A percentile compares a stretch with the other conserved stretches of the same genome.
Evolutionary conservation across 2,888 invertebrate genomes (phyloP).

Genomic region (Limnephilus auricula): DNA sequence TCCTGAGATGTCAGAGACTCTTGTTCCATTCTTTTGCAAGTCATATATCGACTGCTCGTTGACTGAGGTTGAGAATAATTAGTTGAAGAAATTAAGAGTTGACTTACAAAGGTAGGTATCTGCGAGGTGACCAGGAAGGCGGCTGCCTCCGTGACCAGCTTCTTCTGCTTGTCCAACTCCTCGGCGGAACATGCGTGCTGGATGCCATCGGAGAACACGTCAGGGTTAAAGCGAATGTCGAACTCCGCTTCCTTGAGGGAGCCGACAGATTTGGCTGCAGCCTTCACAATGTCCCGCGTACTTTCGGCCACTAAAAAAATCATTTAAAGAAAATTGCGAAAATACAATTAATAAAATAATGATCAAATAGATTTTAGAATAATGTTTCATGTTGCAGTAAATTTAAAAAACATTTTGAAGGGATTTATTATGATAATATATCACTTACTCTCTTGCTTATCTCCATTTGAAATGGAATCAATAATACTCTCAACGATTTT

Average conservation of each 20-base stretch:
- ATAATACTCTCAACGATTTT: slow-evolving; percentile 94
- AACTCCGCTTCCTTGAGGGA: slow-evolving; percentile 97
- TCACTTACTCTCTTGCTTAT: slow-evolving; percentile 83
- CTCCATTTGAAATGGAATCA: slow-evolving; percentile 86
- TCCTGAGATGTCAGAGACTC: too few relatives aligned
- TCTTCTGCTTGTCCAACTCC: slow-evolving; percentile 88
- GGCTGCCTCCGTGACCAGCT: slow-evolving; percentile 95
- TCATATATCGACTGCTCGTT: too few relatives aligned
- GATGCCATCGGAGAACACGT: slow-evolving; percentile 97
- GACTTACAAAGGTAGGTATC: slow-evolving; percentile 93
- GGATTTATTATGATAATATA: background rate
- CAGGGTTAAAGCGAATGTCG: slow-evolving; percentile 98
- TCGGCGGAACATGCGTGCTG: slow-evolving; percentile 85
- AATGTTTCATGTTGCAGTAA: background rate
- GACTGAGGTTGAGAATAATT: background rate
- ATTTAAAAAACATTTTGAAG: slow-evolving; percentile 62
- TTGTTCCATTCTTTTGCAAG: too few relatives aligned
- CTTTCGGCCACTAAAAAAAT: slow-evolving; percentile 86
- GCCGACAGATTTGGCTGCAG: slow-evolving; percentile 94
- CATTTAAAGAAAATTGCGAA: background rate
- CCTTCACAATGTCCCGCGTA: slow-evolving; percentile 91
- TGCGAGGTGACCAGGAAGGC: slow-evolving; percentile 95
- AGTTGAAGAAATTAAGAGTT: background rate
- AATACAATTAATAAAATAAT: background rate
- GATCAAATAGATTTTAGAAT: background rate